Evolutionary conservation across 2,888 invertebrate genomes (phyloP), one percentile per base, ranked within the genome.

Genomic region (Yponomeuta plumbellus): DNA sequence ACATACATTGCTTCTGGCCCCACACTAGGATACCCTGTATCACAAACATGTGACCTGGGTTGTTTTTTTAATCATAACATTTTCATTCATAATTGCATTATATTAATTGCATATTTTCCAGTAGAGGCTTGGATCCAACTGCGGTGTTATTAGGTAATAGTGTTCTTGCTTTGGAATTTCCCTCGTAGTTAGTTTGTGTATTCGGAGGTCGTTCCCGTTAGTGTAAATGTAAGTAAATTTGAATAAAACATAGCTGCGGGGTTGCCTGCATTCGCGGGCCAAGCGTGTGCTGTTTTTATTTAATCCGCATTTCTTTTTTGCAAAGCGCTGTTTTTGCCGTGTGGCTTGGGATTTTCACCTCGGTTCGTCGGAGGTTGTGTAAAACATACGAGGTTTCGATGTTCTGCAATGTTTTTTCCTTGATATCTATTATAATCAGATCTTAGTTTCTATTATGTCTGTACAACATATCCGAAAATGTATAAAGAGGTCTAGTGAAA

Each of bases 211-310:
- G 86, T 84, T 82, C 80, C 83, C 88, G 88, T 91, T 91, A 90
- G 88, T 88, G 85, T 81, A 88, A 91, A 89, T 90, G 90, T 91
- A 90, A 90, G 91, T 91, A 91, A 91, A 91, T 91, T 91, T 91
- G 89, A 91, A 91, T 91, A 91, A 91, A 90, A 91, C 90, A 91
- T 90, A 75, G 75, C 76, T 52, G 17, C 69, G 74, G 78, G 75
- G 74, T 70, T 77, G 68, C 65, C 59, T 65, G 63, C 23, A 40
- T 21, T 57, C 66, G 65, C 61, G 58, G 61, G 58, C 34, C 61
- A 22, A 22, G 20, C 57, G 65, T 58, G 65, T 65, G 23, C 22
- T 57, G 20, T 65, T 65, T 65, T n/a, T 58, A 26, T 21, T 58
- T 34, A 65, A 34, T 66, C 56, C 44, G n/a, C 11, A 57, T 57